These are phyloP conservation scores for Galeopterus variegatus DNA, from an alignment of 2,113 vertebrate genomes.

Conservation along the genomic window DNA sequence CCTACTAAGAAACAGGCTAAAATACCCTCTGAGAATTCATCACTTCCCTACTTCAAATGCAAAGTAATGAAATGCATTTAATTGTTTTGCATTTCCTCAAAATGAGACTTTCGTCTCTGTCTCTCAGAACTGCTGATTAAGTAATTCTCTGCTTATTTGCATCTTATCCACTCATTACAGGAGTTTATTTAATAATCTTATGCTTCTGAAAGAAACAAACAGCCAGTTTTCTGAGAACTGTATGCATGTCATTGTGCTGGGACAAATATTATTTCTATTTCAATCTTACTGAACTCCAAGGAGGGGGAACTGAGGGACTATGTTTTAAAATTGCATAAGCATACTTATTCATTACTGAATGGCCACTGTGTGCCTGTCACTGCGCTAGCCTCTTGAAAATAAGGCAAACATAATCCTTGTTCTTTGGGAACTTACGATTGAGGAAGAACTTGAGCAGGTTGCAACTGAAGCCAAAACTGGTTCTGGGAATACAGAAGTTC, in stretches of 20 bases:
- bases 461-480: no score
- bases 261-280: neutral
- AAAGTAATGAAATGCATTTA: conserved; percentile 8
- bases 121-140: conserved; percentile 74
- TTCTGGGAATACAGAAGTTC: neutral
- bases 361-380: neutral
- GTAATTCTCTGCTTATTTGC: conserved; percentile 58
- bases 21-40: neutral
- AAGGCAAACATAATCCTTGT: neutral
- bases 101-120: neutral
- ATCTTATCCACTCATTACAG: neutral
- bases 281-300: neutral
- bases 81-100: neutral
- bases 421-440: neutral
- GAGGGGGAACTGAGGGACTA: neutral
- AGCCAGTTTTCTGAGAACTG: neutral
- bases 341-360: neutral
- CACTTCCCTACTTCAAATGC: conserved; percentile 40
- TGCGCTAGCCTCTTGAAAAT: neutral
- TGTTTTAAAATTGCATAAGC: neutral
- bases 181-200: conserved; percentile 20
- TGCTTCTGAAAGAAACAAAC: neutral
- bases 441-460: neutral
- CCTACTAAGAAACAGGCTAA: neutral
- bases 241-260: neutral